Percentiles rank a stretch among this genome's conserved stretches.
Conservation (phyloP, 2,113 vertebrate genomes). For the Osmerus mordax region DNA sequence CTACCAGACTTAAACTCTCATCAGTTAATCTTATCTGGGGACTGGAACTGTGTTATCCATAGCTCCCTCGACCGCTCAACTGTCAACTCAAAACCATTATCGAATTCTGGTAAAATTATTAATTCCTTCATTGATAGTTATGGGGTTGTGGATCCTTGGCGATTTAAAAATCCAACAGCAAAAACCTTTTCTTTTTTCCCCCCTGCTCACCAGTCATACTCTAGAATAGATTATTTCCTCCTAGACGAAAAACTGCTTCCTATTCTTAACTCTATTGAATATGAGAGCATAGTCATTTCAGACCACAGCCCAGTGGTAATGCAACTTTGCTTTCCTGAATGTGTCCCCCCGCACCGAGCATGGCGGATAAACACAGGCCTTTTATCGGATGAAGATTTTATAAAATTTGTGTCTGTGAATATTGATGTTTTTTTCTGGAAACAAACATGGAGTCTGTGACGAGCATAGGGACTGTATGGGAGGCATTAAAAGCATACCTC, state of each 20-base stretch:
- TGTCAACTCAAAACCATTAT: background rate
- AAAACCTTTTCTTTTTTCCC: background rate
- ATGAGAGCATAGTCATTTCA: background rate
- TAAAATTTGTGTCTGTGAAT: too few species aligned
- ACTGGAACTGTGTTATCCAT: background rate
- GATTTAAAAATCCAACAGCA: background rate
- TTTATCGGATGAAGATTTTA: too few species aligned
- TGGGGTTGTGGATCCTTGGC: background rate
- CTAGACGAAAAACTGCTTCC: constrained; percentile 5
- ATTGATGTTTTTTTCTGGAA: constrained; percentile 2
- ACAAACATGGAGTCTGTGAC: background rate
- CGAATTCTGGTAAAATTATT: background rate
- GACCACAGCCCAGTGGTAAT: background rate
- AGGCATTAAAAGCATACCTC: constrained; percentile 13
- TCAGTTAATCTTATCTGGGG: background rate
- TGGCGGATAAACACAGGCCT: too few species aligned
- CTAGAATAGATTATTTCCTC: constrained; percentile 8
- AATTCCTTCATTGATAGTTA: background rate
- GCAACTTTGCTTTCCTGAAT: background rate
- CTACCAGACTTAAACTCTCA: background rate
- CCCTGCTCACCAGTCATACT: background rate
- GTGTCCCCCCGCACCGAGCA: too few species aligned
- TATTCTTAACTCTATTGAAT: background rate
- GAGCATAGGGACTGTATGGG: background rate
- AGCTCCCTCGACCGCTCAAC: background rate